phyloP scores from a whole-genome alignment of 1,140 invertebrate genomes.

The Bactericera cockerelli region DNA sequence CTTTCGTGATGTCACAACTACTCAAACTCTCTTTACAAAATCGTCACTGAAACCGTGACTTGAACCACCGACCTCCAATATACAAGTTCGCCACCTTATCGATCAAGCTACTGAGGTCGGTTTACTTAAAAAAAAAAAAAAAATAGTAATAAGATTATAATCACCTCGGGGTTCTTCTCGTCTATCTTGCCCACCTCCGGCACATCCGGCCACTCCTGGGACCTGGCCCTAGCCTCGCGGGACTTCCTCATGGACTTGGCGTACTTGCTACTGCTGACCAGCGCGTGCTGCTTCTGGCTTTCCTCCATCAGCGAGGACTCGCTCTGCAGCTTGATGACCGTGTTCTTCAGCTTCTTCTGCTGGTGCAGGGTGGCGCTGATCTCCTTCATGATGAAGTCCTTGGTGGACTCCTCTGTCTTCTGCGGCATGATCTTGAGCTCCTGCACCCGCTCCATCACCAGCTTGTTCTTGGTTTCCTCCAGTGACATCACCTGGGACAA shows the following conservation, averaged over 20 bases:
- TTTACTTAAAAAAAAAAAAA: too few species aligned
- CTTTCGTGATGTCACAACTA: too few species aligned
- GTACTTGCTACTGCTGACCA: background rate
- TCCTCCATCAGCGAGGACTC: slow-evolving; percentile 30
- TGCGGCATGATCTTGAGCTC: slow-evolving; percentile 15
- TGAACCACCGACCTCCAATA: too few species aligned
- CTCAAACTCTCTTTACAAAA: too few species aligned
- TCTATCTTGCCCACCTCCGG: slow-evolving; percentile 78
- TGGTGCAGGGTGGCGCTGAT: slow-evolving; percentile 65
- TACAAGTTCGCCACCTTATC: too few species aligned
- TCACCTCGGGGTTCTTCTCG: slow-evolving; percentile 80
- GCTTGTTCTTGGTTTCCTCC: slow-evolving; percentile 20
- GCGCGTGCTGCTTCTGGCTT: background rate
- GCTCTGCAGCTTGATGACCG: slow-evolving; percentile 48
- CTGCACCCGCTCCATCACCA: slow-evolving; percentile 17
- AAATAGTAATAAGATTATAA: too few species aligned
- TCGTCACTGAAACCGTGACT: too few species aligned
- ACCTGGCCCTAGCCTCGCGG: slow-evolving; percentile 54
- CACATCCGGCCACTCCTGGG: slow-evolving; percentile 80
- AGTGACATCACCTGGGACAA: slow-evolving; percentile 19
- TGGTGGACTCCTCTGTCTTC: slow-evolving; percentile 22
- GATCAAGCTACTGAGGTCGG: too few species aligned
- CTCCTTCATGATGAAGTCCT: slow-evolving; percentile 68
- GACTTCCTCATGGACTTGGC: slow-evolving; percentile 37
- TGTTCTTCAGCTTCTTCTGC: slow-evolving; percentile 60